Evolutionary conservation across 2,888 invertebrate genomes (phyloP), one percentile per base, ranked within the genome.

Genomic region (Andrena flavipes): DNA sequence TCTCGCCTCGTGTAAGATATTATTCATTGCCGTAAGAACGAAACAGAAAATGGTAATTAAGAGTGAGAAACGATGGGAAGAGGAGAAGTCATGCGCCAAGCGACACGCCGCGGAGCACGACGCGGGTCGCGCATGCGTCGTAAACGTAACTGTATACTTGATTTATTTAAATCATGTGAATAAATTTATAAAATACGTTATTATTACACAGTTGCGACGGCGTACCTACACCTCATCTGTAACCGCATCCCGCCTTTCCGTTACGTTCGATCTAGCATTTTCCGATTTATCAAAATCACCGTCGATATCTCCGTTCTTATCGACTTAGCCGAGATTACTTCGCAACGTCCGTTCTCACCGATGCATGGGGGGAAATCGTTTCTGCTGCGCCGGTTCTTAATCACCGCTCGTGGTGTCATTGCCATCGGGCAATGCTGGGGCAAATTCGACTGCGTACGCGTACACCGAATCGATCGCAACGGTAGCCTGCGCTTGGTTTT

Each of bases 121-220:
- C 75, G 65, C 71, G 62, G 70, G 51, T 51, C 70, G 84, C 82
- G 86, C 80, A 73, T 76, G 78, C 89, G 89, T 89, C 90, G 87
- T 85, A 75, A 90, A 92, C 88, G 91, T 91, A 91, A 92, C 92
- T 93, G 91, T 91, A 93, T 93, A 92, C 92, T 93, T 91, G 90
- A 91, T 93, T 92, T 93, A 93, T 93, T 93, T 93, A 93, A 93
- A 93, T 92, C 92, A 92, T 93, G 93, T 94, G 93, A 94, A 94
- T 94, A 94, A 94, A 94, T 92, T 94, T 93, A 93, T 93, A 93
- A 94, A 91, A 91, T 93, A 93, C 92, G 93, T 94, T 94, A 93
- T 94, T 94, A 93, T 91, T 92, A 88, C 65, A 82, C 29, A 84
- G 63, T 76, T 79, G 71, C 70, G 74, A 76, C 16, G 60, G 30